A percentile compares a stretch with the other conserved stretches of the same genome.
Evolutionary conservation across 2,113 vertebrate species (phyloP).

Genomic region (Lipophrys pholis): DNA sequence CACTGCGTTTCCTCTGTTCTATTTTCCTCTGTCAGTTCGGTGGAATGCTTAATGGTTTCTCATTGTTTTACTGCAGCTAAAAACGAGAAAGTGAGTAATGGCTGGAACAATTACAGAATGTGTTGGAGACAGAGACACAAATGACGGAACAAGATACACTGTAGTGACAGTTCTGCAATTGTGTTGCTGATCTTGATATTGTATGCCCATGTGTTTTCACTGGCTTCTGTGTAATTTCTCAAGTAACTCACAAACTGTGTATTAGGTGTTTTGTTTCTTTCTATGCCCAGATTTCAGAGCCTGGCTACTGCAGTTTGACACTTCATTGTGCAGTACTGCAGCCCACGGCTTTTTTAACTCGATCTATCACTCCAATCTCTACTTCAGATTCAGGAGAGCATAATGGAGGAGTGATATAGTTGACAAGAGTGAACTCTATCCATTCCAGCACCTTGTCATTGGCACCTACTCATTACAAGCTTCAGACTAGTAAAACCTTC

Average conservation of each 20-base stretch:
- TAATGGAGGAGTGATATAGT: slow-evolving; percentile 34
- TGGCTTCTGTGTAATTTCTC: not conserved
- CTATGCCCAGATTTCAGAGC: slow-evolving; percentile 23
- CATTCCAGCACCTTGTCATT: slow-evolving; percentile 69
- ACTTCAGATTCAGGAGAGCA: slow-evolving; percentile 34
- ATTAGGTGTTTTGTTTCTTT: not conserved
- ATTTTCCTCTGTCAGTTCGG: slow-evolving; percentile 1
- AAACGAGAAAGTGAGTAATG: slow-evolving; percentile 11
- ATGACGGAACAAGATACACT: not conserved
- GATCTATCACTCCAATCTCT: slow-evolving; percentile 41
- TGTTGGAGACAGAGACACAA: not conserved
- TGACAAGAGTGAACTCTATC: slow-evolving; percentile 34
- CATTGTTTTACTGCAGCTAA: slow-evolving; percentile 4
- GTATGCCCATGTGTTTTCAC: slow-evolving; percentile 15
- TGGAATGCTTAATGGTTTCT: not conserved
- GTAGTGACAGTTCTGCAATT: too few species aligned
- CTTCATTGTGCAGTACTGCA: slow-evolving; percentile 43
- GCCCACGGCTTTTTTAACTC: slow-evolving; percentile 36
- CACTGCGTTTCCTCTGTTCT: slow-evolving; percentile 39
- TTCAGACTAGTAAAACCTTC: slow-evolving; percentile 51
- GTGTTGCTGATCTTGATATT: not conserved
- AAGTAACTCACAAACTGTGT: not conserved
- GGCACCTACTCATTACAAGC: slow-evolving; percentile 66
- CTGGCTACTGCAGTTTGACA: slow-evolving; percentile 41
- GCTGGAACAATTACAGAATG: slow-evolving; percentile 3